Base-by-base conservation (phyloP, 2,888 invertebrate species). In the Eumacrocentrus americanus region DNA sequence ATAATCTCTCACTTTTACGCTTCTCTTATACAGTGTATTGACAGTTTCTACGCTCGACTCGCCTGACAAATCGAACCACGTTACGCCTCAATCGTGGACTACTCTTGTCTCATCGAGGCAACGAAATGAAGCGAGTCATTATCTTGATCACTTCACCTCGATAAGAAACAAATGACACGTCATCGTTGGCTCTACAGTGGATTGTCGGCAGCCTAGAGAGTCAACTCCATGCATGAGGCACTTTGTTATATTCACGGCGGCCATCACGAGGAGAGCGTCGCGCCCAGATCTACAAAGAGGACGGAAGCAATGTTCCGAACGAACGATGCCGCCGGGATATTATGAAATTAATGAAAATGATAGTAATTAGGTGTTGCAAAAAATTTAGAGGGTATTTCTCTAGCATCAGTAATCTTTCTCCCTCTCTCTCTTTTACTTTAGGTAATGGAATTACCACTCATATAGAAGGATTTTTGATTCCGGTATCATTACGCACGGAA, bases 231-330 rank as follows among this genome's bases (percentile, higher is more conserved):
- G 50, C 50, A 18, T 50, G 35, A 35, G 16, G 50, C 50, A 35
- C 35, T 16, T 18, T 11, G 25, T 47, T 34, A 51, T 37, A 12
- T 52, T 14, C 12, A 52, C 37, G 22, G 9, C 25, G n/a, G 22
- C 23, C 38, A 40, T 40, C 22, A 40, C 16, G 22, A 53, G 38
- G 11, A 16, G 35, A 51, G 12, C 40, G 34, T 56, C 55, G 63
- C 65, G 51, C 65, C 65, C 63, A 65, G 50, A 61, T 65, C 54
- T 61, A 56, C 65, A 55, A 48, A 60, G 61, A 59, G 65, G 63
- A 65, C 65, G 67, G 67, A 67, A 65, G 64, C 62, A 56, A 65
- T 64, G 63, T 67, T 65, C 61, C 58, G 65, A 58, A 60, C 58
- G 59, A 67, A 53, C 56, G 60, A 62, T 51, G 48, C 22, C 16